Evolutionary conservation across 2,113 vertebrate species (phyloP).

Genomic region (Catharus minimus): DNA sequence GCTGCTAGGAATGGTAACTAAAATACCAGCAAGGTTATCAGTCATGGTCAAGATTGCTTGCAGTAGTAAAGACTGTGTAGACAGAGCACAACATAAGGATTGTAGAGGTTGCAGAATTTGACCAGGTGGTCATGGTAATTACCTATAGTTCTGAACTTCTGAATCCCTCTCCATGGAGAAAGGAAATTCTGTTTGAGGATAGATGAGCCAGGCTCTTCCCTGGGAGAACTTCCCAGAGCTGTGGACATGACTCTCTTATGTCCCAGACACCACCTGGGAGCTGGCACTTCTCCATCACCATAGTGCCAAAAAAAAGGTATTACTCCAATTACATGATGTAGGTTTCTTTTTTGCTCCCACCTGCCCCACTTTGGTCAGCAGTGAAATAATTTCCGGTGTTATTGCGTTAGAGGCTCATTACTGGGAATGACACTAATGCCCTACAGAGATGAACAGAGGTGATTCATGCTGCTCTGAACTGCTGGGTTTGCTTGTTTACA

Average conservation of each 20-base stretch:
- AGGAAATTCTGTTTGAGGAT: neutral
- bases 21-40: neutral
- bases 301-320: neutral
- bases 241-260: rapidly evolving
- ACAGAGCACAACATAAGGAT: neutral
- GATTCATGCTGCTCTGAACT: neutral
- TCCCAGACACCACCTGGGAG: neutral
- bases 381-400: neutral
- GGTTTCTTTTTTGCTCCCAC: neutral
- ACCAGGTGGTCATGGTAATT: rapidly evolving
- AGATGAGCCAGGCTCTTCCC: neutral
- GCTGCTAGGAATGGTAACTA: neutral
- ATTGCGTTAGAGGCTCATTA: rapidly evolving
- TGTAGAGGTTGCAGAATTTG: neutral
- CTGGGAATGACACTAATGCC: neutral
- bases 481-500: neutral
- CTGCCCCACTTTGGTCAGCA: neutral
- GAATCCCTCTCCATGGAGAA: neutral
- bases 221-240: neutral
- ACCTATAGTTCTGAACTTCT: neutral
- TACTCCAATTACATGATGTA: rapidly evolving
- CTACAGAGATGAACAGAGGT: neutral
- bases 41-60: neutral
- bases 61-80: neutral
- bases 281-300: neutral